These are phyloP conservation scores for Coracopsis vasa DNA, from an alignment of 2,113 vertebrate genomes.

Conservation along the genomic window DNA sequence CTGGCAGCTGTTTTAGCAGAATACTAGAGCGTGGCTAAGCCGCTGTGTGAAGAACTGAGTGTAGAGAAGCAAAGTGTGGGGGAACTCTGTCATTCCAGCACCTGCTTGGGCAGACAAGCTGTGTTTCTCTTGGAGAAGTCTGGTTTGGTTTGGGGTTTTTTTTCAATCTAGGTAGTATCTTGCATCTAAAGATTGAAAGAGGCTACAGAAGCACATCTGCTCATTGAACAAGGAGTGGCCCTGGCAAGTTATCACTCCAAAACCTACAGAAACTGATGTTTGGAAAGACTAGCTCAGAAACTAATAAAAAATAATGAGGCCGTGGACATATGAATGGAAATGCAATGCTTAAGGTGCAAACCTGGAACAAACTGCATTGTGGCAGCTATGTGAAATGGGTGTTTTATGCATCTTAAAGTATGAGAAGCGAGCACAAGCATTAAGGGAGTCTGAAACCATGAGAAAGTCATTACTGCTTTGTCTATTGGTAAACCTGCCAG, in stretches of 20 bases:
- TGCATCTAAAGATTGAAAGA: neutral
- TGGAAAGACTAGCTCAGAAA: neutral
- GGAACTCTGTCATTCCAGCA: neutral
- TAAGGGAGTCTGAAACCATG: neutral
- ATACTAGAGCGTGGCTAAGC: neutral
- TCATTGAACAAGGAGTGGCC: neutral
- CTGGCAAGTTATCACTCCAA: neutral
- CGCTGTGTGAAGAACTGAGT: neutral
- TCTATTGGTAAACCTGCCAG: neutral
- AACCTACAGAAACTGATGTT: neutral
- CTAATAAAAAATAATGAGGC: conserved; percentile 22
- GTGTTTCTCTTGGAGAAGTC: neutral
- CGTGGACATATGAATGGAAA: neutral
- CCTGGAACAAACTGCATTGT: neutral
- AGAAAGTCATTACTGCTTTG: neutral
- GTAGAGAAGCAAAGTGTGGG: neutral
- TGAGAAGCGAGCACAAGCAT: neutral
- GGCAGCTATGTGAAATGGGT: neutral
- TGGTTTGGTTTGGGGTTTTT: neutral
- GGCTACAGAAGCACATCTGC: neutral
- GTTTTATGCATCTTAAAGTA: neutral
- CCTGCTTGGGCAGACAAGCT: neutral
- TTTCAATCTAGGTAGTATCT: neutral
- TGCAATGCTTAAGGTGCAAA: neutral
- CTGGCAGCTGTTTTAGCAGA: neutral